phyloP scores from a whole-genome alignment of 92 coral and sea anemone genomes.

The Diadumene lineata region DNA sequence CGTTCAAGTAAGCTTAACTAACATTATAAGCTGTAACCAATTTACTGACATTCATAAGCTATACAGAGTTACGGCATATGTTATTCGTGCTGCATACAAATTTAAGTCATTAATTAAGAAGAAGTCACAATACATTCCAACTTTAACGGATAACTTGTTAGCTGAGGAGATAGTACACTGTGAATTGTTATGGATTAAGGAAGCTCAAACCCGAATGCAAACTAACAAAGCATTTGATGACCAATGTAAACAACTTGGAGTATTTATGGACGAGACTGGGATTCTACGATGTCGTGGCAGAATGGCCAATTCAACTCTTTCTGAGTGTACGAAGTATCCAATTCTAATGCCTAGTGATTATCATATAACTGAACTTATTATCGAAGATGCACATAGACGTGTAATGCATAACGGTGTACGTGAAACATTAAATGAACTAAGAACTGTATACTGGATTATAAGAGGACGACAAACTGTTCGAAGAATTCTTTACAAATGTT shows the following conservation, averaged over 20 bases:
- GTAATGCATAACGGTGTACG: constrained; percentile 22
- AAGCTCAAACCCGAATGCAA: not conserved
- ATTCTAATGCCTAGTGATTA: constrained; percentile 8
- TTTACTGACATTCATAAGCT: constrained; percentile 27
- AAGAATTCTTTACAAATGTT: not conserved
- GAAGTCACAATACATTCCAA: not conserved
- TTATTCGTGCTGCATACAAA: constrained; percentile 13
- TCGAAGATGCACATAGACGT: not conserved
- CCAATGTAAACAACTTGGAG: not conserved
- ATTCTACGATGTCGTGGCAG: constrained; percentile 19
- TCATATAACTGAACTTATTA: not conserved
- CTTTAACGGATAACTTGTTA: not conserved
- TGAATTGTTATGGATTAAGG: not conserved
- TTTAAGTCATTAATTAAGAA: not conserved
- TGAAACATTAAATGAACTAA: constrained; percentile 7
- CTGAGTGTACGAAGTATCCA: constrained; percentile 5
- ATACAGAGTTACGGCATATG: constrained; percentile 55
- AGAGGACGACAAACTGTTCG: constrained; percentile 18
- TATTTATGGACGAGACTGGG: not conserved
- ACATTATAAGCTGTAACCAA: not conserved
- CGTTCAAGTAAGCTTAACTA: not conserved
- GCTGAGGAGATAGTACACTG: constrained; percentile 5
- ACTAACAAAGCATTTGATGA: not conserved
- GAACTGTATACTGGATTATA: constrained; percentile 2
- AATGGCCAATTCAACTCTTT: constrained; percentile 12